A percentile compares a stretch with the other conserved stretches of the same genome.
Evolutionary conservation across 2,113 vertebrate species (phyloP).

Genomic region (Zapus hudsonius): DNA sequence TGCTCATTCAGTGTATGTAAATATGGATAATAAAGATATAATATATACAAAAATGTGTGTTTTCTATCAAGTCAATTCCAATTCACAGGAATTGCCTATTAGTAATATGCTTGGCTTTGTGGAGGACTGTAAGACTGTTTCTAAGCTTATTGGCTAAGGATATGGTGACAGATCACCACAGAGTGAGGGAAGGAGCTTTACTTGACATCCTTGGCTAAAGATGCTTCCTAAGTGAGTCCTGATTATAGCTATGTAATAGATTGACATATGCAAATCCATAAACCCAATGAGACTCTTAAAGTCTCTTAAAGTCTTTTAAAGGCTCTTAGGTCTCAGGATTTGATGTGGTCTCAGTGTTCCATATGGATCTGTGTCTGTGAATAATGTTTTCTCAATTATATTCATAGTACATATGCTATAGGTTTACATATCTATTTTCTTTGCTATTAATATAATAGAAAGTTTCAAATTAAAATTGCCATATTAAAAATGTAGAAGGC

Average conservation of each 20-base stretch:
- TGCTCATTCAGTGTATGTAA: too few relatives aligned
- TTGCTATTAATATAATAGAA: background rate
- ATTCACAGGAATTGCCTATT: background rate
- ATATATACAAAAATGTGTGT: too few relatives aligned
- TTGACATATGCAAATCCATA: background rate
- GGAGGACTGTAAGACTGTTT: background rate
- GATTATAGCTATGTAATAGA: background rate
- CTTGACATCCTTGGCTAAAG: background rate
- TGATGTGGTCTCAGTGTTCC: background rate
- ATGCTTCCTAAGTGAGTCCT: background rate
- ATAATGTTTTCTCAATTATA: background rate
- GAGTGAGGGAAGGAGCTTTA: background rate
- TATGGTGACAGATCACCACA: background rate
- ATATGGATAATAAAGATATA: too few relatives aligned
- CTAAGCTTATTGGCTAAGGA: background rate
- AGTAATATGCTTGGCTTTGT: background rate
- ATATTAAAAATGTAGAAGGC: background rate
- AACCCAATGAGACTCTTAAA: background rate
- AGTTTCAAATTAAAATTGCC: background rate
- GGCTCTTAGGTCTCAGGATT: conserved; percentile 30
- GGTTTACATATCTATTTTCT: background rate
- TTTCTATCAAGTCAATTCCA: background rate
- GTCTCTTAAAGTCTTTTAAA: too few relatives aligned
- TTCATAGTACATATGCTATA: background rate
- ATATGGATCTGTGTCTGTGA: background rate